phyloP scores from a whole-genome alignment of 2,113 vertebrate genomes.

The Triplophysa rosa region DNA sequence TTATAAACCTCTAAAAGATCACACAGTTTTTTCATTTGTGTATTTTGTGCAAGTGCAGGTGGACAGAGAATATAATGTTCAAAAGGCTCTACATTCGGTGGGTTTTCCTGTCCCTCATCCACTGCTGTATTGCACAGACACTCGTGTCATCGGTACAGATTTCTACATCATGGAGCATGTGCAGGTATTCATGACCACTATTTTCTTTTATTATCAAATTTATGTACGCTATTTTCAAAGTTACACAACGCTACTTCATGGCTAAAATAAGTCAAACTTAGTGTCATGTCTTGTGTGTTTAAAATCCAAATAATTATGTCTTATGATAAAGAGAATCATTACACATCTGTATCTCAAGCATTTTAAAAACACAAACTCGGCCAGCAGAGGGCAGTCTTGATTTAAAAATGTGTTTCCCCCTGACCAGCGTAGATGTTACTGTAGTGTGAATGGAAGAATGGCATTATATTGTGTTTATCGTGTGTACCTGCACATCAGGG shows the following conservation, averaged over 20 bases:
- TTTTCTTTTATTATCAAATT: background rate
- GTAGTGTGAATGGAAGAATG: background rate
- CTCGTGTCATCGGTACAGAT: slow-evolving; percentile 85
- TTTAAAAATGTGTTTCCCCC: background rate
- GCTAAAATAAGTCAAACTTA: no score
- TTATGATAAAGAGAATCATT: no score
- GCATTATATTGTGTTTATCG: background rate
- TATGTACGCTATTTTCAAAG: background rate
- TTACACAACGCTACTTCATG: background rate
- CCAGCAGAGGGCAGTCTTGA: background rate
- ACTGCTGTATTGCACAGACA: slow-evolving; percentile 80
- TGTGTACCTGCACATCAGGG: slow-evolving; percentile 72
- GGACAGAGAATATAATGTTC: slow-evolving; percentile 86
- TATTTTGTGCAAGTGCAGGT: slow-evolving; percentile 69
- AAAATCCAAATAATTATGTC: no score
- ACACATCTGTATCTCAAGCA: background rate
- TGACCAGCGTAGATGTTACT: background rate
- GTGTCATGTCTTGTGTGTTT: no score
- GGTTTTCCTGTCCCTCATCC: slow-evolving; percentile 90
- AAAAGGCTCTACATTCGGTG: slow-evolving; percentile 80
- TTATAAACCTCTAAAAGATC: no score
- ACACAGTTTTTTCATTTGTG: background rate
- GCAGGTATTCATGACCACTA: slow-evolving; percentile 68
- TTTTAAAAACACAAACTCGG: background rate
- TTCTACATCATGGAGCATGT: slow-evolving; percentile 94